Percentiles rank a stretch among this genome's conserved stretches.
These are phyloP conservation scores for Triplophysa siluroides DNA, from an alignment of 2,113 vertebrate genomes.

Conservation along the genomic window DNA sequence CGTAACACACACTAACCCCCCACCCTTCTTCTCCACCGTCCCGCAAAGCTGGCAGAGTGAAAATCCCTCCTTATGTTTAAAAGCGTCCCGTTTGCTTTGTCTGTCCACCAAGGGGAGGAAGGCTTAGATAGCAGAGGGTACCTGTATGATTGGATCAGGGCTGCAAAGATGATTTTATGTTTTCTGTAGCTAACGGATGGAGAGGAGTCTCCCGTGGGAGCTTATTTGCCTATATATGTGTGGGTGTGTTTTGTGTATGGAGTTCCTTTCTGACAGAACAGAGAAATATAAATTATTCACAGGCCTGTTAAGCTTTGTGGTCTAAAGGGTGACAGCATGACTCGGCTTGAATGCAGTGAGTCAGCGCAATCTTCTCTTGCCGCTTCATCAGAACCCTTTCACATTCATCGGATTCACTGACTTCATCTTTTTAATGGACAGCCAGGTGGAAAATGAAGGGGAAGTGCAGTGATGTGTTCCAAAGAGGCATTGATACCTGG, in stretches of 20 bases:
- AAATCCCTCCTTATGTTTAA: conserved; percentile 20
- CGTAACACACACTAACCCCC: not conserved
- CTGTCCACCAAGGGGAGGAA: conserved; percentile 1
- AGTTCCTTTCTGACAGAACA: conserved; percentile 8
- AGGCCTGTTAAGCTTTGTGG: conserved; percentile 27
- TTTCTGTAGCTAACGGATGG: not conserved
- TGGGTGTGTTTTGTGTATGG: conserved; percentile 18
- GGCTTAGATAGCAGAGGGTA: conserved; percentile 22
- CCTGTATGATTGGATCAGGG: conserved; percentile 26
- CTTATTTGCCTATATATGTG: conserved; percentile 23
- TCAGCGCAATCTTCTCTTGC: conserved; percentile 44
- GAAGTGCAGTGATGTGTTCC: not conserved
- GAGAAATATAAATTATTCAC: conserved; percentile 39
- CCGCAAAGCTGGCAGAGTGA: conserved; percentile 4
- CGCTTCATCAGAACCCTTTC: conserved; percentile 24
- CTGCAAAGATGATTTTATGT: conserved; percentile 41
- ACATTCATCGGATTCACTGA: conserved; percentile 29
- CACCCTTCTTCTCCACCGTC: not conserved
- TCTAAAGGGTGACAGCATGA: conserved; percentile 42
- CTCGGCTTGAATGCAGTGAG: conserved; percentile 41
- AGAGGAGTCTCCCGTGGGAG: conserved; percentile 23
- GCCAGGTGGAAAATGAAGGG: conserved; percentile 11
- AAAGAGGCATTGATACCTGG: not conserved
- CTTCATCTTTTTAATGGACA: conserved; percentile 33
- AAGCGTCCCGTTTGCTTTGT: not conserved